Percentiles rank a stretch among this genome's conserved stretches.
These are phyloP conservation scores for Sternotherus odoratus DNA, from an alignment of 2,797 vertebrate genomes.

Conservation along the genomic window DNA sequence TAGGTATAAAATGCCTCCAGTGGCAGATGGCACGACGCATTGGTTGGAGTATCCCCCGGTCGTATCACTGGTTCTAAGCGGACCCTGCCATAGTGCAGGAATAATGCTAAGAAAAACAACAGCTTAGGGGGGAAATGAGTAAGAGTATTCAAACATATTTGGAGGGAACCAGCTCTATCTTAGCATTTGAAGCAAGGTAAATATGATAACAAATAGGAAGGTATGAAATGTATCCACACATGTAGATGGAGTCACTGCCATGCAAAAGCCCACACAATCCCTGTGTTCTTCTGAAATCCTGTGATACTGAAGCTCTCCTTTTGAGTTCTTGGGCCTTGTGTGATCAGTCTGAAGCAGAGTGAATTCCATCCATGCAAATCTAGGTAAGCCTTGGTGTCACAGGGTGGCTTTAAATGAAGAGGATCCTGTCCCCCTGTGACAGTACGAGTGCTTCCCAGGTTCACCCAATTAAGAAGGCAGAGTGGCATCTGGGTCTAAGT, in stretches of 20 bases:
- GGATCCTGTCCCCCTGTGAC: not conserved
- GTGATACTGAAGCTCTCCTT: not conserved
- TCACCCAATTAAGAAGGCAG: too few relatives aligned
- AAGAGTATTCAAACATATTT: slow-evolving; percentile 45
- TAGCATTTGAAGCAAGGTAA: slow-evolving; percentile 3
- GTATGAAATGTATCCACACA: not conserved
- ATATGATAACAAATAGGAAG: not conserved
- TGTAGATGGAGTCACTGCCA: not conserved
- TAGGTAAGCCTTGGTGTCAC: not conserved
- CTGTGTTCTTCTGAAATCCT: not conserved
- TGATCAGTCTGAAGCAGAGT: not conserved
- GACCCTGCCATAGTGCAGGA: too few relatives aligned
- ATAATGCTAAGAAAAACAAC: too few relatives aligned
- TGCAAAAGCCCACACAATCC: not conserved
- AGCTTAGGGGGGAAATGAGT: slow-evolving; percentile 29
- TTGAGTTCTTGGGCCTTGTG: not conserved
- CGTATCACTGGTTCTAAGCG: too few relatives aligned
- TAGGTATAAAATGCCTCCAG: too few relatives aligned
- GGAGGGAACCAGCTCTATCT: slow-evolving; percentile 3
- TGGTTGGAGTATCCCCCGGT: too few relatives aligned
- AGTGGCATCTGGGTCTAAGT: too few relatives aligned
- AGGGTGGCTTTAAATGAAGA: not conserved
- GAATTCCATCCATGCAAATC: not conserved
- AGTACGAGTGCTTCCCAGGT: not conserved
- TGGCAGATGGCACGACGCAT: too few relatives aligned